phyloP scores from a whole-genome alignment of 2,113 vertebrate species.

The Tachysurus fulvidraco region DNA sequence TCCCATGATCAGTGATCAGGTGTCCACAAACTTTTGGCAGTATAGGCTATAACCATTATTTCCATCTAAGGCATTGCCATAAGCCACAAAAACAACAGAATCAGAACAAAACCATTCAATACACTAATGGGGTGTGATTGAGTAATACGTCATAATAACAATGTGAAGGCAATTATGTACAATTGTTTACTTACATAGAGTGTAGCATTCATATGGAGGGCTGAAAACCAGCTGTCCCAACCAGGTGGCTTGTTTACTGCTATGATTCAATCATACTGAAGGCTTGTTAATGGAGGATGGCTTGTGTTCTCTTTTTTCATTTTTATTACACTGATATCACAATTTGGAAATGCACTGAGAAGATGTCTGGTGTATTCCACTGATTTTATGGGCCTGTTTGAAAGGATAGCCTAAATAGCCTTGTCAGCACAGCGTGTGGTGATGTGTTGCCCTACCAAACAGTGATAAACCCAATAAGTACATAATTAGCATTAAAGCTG shows the following conservation, averaged over 20 bases:
- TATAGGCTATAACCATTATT: neutral
- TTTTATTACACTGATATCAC: conserved; percentile 14
- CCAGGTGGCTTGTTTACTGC: conserved; percentile 18
- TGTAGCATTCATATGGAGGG: neutral
- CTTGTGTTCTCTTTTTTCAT: neutral
- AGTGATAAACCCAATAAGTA: conserved; percentile 4
- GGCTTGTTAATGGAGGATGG: neutral
- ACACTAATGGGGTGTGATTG: neutral
- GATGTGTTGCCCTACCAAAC: neutral
- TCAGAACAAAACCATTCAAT: neutral
- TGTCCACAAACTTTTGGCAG: neutral
- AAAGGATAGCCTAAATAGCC: conserved; percentile 1
- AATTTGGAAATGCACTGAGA: neutral
- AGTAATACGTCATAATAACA: neutral
- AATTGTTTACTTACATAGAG: neutral
- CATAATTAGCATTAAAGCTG: conserved; percentile 29
- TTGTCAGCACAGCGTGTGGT: conserved; percentile 7
- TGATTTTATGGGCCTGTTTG: conserved; percentile 13
- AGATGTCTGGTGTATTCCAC: neutral
- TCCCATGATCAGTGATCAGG: neutral
- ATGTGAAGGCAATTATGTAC: conserved; percentile 1
- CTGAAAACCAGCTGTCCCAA: conserved; percentile 11
- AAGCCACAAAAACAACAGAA: neutral
- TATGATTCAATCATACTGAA: conserved; percentile 13
- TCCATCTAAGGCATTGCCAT: neutral